phyloP scores from a whole-genome alignment of 1,140 invertebrate species.

The Alviniconcha marisindica region DNA sequence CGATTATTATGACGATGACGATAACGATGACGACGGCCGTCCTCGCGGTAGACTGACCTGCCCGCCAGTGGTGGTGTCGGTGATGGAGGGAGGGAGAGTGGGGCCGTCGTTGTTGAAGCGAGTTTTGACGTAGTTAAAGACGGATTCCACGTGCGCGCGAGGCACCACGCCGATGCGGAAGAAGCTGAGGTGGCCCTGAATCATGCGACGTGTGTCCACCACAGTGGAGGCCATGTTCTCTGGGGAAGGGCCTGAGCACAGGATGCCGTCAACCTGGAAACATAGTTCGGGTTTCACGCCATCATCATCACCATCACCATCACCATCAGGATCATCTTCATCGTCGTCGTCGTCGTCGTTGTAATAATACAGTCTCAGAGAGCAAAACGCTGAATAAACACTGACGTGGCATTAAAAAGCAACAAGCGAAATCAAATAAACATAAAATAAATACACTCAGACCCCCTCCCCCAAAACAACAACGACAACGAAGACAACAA shows the following conservation, averaged over 20 bases:
- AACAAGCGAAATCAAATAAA: too few species aligned
- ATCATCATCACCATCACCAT: too few species aligned
- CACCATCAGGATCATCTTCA: too few species aligned
- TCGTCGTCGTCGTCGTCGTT: too few species aligned
- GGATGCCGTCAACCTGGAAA: constrained; percentile 63
- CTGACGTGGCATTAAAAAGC: background rate
- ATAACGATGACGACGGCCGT: too few species aligned
- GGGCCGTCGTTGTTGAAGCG: constrained; percentile 37
- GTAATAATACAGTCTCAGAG: too few species aligned
- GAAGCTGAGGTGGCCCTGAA: constrained; percentile 59
- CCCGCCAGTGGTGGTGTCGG: background rate
- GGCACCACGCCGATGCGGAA: constrained; percentile 65
- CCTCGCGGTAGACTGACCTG: constrained; percentile 14
- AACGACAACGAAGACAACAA: too few species aligned
- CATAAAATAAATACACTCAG: too few species aligned
- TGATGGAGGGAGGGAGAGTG: constrained; percentile 13
- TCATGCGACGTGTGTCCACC: constrained; percentile 60
- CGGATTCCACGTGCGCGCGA: constrained; percentile 56
- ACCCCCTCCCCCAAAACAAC: too few species aligned
- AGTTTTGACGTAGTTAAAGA: constrained; percentile 55
- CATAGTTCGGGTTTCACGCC: too few species aligned
- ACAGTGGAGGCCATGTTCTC: constrained; percentile 67
- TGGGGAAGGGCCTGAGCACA: constrained; percentile 62
- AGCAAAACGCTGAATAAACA: background rate
- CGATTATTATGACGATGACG: too few species aligned